A percentile compares a stretch with the other conserved stretches of the same genome.
Conservation (phyloP, 2,113 vertebrate genomes). For the Aleadryas rufinucha region DNA sequence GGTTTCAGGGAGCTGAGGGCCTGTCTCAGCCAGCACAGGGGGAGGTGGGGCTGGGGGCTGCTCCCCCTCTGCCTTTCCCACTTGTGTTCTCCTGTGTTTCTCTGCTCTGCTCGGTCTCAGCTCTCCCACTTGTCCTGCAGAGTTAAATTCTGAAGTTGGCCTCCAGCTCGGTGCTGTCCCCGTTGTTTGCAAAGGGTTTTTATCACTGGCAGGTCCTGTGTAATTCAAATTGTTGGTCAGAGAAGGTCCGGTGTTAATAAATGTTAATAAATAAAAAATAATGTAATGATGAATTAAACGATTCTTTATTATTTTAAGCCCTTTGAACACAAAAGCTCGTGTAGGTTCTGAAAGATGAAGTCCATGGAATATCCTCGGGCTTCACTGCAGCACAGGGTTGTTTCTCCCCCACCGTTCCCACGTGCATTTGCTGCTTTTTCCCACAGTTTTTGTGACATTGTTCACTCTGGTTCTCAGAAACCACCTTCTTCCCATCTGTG, state of each 20-base stretch:
- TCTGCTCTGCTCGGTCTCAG: not conserved
- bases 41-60: not conserved
- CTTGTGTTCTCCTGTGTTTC: no score
- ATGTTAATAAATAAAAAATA: no score
- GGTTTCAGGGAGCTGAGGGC: not conserved
- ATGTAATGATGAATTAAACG: rapidly evolving
- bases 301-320: not conserved
- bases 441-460: not conserved
- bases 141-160: not conserved
- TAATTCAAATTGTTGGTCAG: not conserved
- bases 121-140: not conserved
- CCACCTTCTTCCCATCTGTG: not conserved
- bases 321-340: not conserved
- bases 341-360: not conserved
- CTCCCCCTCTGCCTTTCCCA: not conserved
- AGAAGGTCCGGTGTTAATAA: not conserved
- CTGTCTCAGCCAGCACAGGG: not conserved
- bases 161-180: not conserved
- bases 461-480: not conserved
- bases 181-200: not conserved
- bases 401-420: not conserved
- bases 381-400: not conserved
- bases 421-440: not conserved
- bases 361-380: not conserved
- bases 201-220: not conserved